Evolutionary conservation across 2,888 invertebrate species (phyloP).

Genomic region (Sinohyriopsis cumingii): DNA sequence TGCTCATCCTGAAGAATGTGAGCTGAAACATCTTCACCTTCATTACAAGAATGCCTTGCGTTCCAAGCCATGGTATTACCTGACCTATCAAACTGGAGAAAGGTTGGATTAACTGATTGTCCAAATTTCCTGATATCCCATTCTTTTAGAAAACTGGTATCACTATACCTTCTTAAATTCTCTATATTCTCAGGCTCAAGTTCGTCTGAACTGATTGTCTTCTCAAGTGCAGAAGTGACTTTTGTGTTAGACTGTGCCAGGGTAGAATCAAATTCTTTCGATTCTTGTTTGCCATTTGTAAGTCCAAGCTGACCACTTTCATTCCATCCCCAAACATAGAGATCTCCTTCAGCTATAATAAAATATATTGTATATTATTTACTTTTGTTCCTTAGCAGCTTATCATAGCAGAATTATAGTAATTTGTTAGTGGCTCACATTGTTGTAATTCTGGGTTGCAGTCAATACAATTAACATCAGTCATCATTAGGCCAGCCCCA

Average conservation of each 20-base stretch:
- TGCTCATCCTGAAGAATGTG: no score
- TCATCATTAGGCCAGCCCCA: no score
- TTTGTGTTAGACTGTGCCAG: not conserved
- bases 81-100: not conserved
- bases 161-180: not conserved
- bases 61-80: not conserved
- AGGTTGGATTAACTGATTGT: no score
- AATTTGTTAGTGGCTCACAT: no score
- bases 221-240: no score
- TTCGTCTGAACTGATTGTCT: not conserved
- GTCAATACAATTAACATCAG: no score
- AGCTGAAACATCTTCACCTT: not conserved
- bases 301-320: slow-evolving; percentile 88
- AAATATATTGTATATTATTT: not conserved
- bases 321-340: slow-evolving; percentile 95
- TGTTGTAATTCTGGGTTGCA: no score
- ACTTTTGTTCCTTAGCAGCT: not conserved
- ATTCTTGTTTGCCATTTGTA: slow-evolving; percentile 25
- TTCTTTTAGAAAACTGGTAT: not conserved
- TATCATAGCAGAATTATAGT: not conserved
- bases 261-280: not conserved
- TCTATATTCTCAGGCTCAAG: not conserved
- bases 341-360: slow-evolving; percentile 77
- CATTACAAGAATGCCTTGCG: not conserved
- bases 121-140: not conserved